Base-by-base conservation (phyloP, 2,888 invertebrate genomes). In the Chorisops tibialis region DNA sequence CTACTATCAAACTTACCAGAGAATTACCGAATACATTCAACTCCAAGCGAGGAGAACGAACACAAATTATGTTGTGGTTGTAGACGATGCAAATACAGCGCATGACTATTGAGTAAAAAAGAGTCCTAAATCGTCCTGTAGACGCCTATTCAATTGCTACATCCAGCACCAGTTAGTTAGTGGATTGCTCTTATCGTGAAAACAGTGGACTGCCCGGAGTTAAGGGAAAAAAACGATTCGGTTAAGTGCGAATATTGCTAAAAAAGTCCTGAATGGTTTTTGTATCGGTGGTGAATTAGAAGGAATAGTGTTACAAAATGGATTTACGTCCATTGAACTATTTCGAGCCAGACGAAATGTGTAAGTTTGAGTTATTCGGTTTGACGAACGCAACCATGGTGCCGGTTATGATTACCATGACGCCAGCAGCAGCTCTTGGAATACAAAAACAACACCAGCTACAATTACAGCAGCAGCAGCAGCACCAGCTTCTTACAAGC, bases 401-500 rank as follows among this genome's bases (percentile, higher is more conserved):
- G 45, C 56, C 56, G 30, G 56, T 56, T 12, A 56, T 56, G 56
- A 56, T 56, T 30, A 56, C 56, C 18, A 56, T 56, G 56, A 56
- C 43, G 19, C 56, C 56, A 18, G 56, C 56, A 3, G 19, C 43
- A 30, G 56, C 56, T 5, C 24, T 45, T 11, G 56, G 30, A 3
- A 56, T 56, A 3, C 43, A 45, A 9, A 56, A 43, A 19, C 56
- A 56, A 30, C 43, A 56, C 12, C 56, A 56, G 16, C 56, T 5
- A 4, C 56, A 43, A 18, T 18, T 35, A 30, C 56, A 56, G 43
- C 43, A 19, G 43, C 56, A 18, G 56, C 56, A 43, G 18, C 56
- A 56, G 43, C 43, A 19, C 56, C 56, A 18, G 56, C 56, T 14
- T 43, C 45, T 11, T 43, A 30, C 11, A 56, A 43, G 12, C 43